Evolutionary conservation across 2,113 vertebrate genomes (phyloP).

Genomic region (Malurus elegans): DNA sequence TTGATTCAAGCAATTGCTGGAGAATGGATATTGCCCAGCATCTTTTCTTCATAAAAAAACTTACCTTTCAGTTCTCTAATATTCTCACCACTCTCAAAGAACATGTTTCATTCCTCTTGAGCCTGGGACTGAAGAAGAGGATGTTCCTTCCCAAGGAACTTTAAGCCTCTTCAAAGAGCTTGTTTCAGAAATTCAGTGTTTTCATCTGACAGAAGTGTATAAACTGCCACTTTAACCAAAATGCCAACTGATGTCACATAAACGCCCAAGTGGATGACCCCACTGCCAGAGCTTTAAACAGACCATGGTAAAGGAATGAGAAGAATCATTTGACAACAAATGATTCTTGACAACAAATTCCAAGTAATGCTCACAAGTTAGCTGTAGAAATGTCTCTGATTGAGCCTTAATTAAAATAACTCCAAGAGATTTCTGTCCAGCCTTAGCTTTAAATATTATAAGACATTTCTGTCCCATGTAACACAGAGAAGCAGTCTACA

Average conservation of each 20-base stretch:
- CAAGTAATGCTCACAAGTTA: not conserved
- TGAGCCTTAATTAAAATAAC: not conserved
- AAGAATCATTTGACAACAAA: not conserved
- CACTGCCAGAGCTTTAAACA: not conserved
- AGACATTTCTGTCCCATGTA: not conserved
- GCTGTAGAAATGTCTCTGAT: not conserved
- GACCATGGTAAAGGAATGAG: not conserved
- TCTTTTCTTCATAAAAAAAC: not conserved
- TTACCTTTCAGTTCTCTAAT: not conserved
- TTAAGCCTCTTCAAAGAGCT: not conserved
- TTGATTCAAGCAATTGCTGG: not conserved
- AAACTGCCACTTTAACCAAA: not conserved
- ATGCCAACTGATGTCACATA: not conserved
- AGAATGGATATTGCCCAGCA: not conserved
- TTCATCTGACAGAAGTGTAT: not conserved
- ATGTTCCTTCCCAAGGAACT: not conserved
- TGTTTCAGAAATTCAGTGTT: not conserved
- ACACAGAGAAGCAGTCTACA: not conserved
- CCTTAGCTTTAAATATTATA: not conserved
- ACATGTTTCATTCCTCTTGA: not conserved
- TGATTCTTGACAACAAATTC: not conserved
- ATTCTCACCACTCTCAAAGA: not conserved
- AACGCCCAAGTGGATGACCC: not conserved
- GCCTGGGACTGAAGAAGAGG: not conserved
- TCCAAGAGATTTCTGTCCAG: not conserved